Conservation (phyloP, 2,113 vertebrate species). For the Dasyornis broadbenti region DNA sequence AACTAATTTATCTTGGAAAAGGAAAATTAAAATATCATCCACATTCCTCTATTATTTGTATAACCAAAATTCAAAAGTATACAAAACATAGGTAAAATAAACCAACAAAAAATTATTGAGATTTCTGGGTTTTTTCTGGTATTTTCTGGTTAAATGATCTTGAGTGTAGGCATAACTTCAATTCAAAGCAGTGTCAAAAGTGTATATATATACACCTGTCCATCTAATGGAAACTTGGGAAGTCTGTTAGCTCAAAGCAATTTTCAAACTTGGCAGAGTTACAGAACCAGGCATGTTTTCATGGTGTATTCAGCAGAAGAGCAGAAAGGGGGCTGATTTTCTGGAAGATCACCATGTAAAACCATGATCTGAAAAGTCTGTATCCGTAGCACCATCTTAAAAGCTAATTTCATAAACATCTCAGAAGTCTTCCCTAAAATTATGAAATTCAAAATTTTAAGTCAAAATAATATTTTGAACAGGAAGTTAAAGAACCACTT, state of each 20-base stretch:
- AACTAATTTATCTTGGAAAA: neutral
- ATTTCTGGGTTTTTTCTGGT: neutral
- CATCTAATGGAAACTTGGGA: neutral
- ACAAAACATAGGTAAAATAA: neutral
- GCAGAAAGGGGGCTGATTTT: neutral
- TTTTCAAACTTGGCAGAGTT: neutral
- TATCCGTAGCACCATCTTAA: neutral
- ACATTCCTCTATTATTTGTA: neutral
- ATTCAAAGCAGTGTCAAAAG: neutral
- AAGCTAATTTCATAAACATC: neutral
- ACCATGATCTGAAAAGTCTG: neutral
- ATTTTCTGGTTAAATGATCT: neutral
- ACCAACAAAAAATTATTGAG: fast-evolving
- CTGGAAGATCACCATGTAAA: neutral
- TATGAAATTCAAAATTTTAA: neutral
- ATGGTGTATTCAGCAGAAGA: neutral
- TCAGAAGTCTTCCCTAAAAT: neutral
- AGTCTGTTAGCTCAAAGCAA: neutral
- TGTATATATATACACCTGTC: neutral
- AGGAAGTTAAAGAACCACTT: neutral
- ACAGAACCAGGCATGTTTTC: neutral
- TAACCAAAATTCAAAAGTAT: neutral
- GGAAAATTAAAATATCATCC: neutral
- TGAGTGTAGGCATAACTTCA: neutral
- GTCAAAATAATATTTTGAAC: neutral